These are phyloP conservation scores for Equus quagga DNA, from an alignment of 2,113 vertebrate species.

Conservation along the genomic window DNA sequence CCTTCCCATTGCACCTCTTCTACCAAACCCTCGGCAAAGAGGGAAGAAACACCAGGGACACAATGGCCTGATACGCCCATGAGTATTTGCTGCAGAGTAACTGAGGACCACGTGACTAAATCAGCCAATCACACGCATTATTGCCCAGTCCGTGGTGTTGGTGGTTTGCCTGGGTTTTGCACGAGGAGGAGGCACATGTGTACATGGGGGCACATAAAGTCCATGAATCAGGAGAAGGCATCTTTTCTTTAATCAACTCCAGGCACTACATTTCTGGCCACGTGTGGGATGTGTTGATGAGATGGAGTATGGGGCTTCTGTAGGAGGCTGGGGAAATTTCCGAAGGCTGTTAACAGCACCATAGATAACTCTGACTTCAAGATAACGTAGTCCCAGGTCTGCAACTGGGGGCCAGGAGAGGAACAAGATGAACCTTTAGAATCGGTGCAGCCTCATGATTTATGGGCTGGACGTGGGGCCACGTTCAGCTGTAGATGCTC, in stretches of 20 bases:
- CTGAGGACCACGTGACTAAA: neutral
- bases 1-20: neutral
- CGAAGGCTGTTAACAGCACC: neutral
- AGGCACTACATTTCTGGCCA: neutral
- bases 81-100: neutral
- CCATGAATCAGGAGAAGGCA: neutral
- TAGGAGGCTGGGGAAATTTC: neutral
- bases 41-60: neutral
- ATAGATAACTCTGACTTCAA: neutral
- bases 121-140: neutral
- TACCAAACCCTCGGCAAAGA: neutral
- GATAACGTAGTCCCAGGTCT: neutral
- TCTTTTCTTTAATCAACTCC: neutral
- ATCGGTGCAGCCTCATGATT: neutral
- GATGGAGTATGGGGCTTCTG: neutral
- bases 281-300: neutral
- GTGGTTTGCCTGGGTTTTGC: neutral
- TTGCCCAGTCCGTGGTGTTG: neutral
- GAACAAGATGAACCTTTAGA: neutral
- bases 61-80: rapidly evolving
- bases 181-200: neutral
- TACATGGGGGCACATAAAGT: neutral
- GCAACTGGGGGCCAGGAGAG: neutral
- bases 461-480: neutral
- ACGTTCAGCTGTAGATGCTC: rapidly evolving